Evolutionary conservation across 2,888 invertebrate species (phyloP).

Genomic region (Phortica magna): DNA sequence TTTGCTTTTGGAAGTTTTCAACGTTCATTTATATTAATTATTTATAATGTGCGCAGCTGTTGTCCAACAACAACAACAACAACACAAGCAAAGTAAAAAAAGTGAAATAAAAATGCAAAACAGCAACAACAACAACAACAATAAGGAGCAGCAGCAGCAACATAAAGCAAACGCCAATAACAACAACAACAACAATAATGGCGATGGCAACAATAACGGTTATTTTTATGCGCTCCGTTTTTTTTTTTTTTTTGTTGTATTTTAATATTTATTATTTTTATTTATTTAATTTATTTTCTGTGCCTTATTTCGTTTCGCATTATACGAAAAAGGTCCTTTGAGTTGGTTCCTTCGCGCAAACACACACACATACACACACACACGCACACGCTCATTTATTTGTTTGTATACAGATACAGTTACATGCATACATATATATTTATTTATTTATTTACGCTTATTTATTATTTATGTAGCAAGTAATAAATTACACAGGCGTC

Average conservation of each 20-base stretch:
- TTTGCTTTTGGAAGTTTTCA: not conserved
- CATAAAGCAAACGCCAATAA: conserved; percentile 45
- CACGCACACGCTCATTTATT: conserved; percentile 27
- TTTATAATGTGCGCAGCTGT: conserved; percentile 65
- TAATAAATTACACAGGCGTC: conserved; percentile 74
- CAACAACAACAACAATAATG: conserved; percentile 41
- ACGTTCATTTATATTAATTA: conserved; percentile 53
- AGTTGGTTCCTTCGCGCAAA: conserved; percentile 29
- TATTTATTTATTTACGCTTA: conserved; percentile 72
- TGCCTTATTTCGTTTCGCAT: conserved; percentile 19
- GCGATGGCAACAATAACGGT: conserved; percentile 45
- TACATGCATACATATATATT: conserved; percentile 50
- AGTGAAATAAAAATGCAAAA: conserved; percentile 40
- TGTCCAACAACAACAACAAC: conserved; percentile 52
- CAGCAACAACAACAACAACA: conserved; percentile 49
- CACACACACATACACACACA: conserved; percentile 39
- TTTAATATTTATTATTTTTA: conserved; percentile 66
- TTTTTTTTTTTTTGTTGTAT: conserved; percentile 40
- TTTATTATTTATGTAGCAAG: conserved; percentile 74
- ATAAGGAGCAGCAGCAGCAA: conserved; percentile 40
- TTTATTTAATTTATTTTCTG: conserved; percentile 66
- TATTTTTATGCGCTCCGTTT: conserved; percentile 3
- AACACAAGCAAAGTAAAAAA: conserved; percentile 43
- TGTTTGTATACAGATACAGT: conserved; percentile 25
- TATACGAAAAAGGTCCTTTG: conserved; percentile 22